Conservation (phyloP, 2,888 invertebrate genomes). For the Pseudococcus longispinus region DNA sequence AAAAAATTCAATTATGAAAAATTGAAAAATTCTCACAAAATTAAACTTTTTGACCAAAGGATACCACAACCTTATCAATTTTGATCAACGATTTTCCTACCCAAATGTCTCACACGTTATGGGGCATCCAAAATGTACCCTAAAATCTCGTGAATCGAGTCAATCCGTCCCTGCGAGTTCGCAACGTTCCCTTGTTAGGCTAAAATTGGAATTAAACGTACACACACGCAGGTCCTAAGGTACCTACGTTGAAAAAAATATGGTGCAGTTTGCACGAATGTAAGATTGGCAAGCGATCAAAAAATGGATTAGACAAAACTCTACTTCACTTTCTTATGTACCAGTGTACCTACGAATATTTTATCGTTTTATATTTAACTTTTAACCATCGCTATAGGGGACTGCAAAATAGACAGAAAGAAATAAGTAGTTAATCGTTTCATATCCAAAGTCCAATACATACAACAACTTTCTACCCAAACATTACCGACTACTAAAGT, state of each 20-base stretch:
- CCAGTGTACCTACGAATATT: not conserved
- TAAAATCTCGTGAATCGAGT: not conserved
- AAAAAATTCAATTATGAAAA: too few relatives aligned
- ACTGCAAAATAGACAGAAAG: not conserved
- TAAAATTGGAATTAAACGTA: not conserved
- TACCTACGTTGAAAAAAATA: not conserved
- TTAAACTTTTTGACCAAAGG: too few relatives aligned
- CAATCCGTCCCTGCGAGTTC: not conserved
- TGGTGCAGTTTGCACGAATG: constrained; percentile 10
- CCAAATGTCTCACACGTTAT: too few relatives aligned
- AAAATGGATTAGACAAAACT: constrained; percentile 26
- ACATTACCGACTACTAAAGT: not conserved
- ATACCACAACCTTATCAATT: too few relatives aligned
- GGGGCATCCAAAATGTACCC: too few relatives aligned
- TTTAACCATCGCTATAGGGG: constrained; percentile 7
- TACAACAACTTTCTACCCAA: not conserved
- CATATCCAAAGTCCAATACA: not conserved
- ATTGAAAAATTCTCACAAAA: too few relatives aligned
- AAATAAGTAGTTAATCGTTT: not conserved
- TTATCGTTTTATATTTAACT: constrained; percentile 14
- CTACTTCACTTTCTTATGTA: not conserved
- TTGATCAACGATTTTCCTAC: too few relatives aligned
- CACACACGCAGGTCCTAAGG: not conserved
- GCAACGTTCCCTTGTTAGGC: not conserved
- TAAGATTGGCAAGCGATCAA: constrained; percentile 22